These are phyloP conservation scores for Dusona sp. DNA, from an alignment of 2,888 invertebrate genomes.

Conservation along the genomic window DNA sequence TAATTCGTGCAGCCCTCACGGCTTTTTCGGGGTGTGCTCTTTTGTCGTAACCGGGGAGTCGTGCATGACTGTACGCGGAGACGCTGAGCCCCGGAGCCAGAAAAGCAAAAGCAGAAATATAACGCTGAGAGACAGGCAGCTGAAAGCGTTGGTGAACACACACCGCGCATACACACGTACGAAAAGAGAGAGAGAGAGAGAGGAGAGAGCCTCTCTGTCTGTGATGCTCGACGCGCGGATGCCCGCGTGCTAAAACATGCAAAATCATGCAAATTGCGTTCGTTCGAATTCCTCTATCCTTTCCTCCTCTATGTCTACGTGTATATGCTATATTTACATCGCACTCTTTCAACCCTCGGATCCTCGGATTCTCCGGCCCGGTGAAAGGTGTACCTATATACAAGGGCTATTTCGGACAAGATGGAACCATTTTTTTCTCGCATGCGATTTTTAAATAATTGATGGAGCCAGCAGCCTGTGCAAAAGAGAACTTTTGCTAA, in stretches of 20 bases:
- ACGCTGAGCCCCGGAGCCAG: constrained; percentile 60
- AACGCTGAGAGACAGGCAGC: constrained; percentile 70
- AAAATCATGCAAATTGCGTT: constrained; percentile 84
- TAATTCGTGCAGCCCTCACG: constrained; percentile 71
- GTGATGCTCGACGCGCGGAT: constrained; percentile 46
- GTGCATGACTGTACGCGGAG: constrained; percentile 10
- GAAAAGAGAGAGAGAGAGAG: not conserved
- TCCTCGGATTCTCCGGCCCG: constrained; percentile 8
- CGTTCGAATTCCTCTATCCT: constrained; percentile 79
- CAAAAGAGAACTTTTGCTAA: not conserved
- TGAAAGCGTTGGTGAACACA: constrained; percentile 66
- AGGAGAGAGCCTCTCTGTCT: not conserved
- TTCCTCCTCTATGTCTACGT: constrained; percentile 58
- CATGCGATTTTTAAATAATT: not conserved
- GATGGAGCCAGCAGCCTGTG: not conserved
- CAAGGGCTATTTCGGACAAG: not conserved
- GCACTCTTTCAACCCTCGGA: constrained; percentile 43
- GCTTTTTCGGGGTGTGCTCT: constrained; percentile 2
- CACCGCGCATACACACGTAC: constrained; percentile 1
- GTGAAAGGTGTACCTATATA: not conserved
- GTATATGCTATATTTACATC: constrained; percentile 4
- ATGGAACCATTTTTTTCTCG: not conserved
- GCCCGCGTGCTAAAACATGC: constrained; percentile 83
- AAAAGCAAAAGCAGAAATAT: constrained; percentile 73
- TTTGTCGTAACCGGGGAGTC: constrained; percentile 9